Percentiles rank a stretch among this genome's conserved stretches.
Evolutionary conservation across 2,797 vertebrate genomes (phyloP).

Genomic region (Scyliorhinus canicula): DNA sequence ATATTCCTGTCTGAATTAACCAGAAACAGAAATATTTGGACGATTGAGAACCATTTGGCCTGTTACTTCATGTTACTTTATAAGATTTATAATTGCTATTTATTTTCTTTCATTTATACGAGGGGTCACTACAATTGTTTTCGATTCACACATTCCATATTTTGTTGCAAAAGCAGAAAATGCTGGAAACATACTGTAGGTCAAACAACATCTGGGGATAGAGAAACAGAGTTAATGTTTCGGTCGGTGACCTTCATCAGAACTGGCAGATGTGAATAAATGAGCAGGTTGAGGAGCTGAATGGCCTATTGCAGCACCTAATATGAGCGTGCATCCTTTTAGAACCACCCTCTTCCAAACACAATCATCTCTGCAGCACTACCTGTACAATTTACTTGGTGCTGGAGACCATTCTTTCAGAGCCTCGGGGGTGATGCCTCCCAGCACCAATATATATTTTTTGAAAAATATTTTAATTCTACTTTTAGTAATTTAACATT

Average conservation of each 20-base stretch:
- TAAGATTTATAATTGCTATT: not conserved
- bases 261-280: not conserved
- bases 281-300: not conserved
- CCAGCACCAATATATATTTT: no score
- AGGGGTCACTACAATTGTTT: not conserved
- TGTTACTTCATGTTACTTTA: not conserved
- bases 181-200: not conserved
- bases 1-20: not conserved
- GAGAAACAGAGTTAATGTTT: not conserved
- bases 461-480: no score
- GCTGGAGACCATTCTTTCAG: not conserved
- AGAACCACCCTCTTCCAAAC: not conserved
- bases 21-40: not conserved
- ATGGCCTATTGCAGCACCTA: not conserved
- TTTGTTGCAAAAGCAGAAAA: not conserved
- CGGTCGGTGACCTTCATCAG: not conserved
- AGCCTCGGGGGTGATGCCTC: not conserved
- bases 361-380: not conserved
- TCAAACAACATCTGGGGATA: not conserved
- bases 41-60: not conserved
- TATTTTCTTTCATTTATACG: not conserved
- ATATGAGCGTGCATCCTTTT: not conserved
- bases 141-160: not conserved
- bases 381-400: not conserved
- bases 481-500: no score